Base-by-base conservation (phyloP, 2,113 vertebrate species). In the Ophthalmolycus amberensis region DNA sequence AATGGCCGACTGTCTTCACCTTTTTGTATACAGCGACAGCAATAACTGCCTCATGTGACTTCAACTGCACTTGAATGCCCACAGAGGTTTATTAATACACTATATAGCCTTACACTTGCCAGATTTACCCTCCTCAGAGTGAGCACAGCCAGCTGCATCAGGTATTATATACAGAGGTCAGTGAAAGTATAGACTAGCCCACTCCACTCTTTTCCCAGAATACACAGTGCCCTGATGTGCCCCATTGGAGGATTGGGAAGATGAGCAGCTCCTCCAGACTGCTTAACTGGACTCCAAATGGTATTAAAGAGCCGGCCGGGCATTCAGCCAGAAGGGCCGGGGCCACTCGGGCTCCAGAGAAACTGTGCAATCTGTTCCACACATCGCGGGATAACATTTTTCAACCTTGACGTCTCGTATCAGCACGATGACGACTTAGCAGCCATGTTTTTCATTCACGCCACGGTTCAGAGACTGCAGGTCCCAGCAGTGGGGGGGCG, bases 281-380 rank as follows among this genome's bases (percentile, higher is more conserved):
- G 58, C 83, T 90, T 89, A 88, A 91, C 77, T 80, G 52, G 46
- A 87, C 77, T 89, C 77, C 64, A 88, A 90, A 90, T 84, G 77
- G 73, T 89, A 90, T 91, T 86, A 89, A 90, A 91, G 86, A 88
- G 77, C 52, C 9, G 2, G 12, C 59, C 2, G 40, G 90, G 90
- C 84, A 9, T 44, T 46, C 44, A 75, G 85, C 87, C 89, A 91
- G 81, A 81, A 64, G 79, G 67, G 27, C 67, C 25, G 6, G 48
- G 71, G 63, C 83, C 83, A 82, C 71, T 80, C 46, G 70, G 44
- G 67, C 80, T 77, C 74, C 80, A 85, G n/a, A 85, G 79, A 89
- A 90, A 85, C 73, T 77, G 62, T 58, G 62, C 71, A 64, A 65
- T 80, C 70, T 75, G 59, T 29, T 56, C 40, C 7, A 64, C 66